Evolutionary conservation across 2,888 invertebrate species (phyloP), one percentile per base, ranked within the genome.

Genomic region (Graphium colonna): DNA sequence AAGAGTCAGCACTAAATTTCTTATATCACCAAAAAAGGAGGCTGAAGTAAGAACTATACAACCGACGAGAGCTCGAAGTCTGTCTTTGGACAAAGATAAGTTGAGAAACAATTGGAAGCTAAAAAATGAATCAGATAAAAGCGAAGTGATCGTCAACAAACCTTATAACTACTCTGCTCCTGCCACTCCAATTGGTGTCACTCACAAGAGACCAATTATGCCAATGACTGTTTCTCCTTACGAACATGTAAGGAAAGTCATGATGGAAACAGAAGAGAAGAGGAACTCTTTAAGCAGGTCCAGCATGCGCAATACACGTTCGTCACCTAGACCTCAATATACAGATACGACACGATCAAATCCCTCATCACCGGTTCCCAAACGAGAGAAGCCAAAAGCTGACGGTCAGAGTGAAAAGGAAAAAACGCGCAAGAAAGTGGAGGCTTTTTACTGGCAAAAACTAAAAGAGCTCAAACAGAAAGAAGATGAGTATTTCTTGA

Each of bases 371-470:
- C 26, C 47, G 3, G 31, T 43, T 8, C 4, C n/a, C 41, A 38
- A 21, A 0, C 54, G 49, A 41, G 57, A 58, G 21, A 61, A 59
- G 10, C 58, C 64, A 17, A 67, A 59, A n/a, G 62, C 61, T 51
- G 64, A 65, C 5, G 67, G 72, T 31, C 64, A 67, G 10, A 59
- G 59, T 7, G 87, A 90, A 56, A 91, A 91, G 73, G 88, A 91
- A 60, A 91, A 90, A 64, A 91, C 92, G 36, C 75, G 91, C 9
- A 90, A 90, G 65, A 91, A 88, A 68, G 91, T 92, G 0, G 93
- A 94, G 70, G 93, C 92, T 0, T 93, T 92, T 64, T 93, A 93
- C 60, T 94, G 93, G 93, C 92, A 93, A 62, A 92, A 93, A 68
- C 75, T 94, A 51, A 92, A 92, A 68, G 92, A 92, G 71, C 71